Evolutionary conservation across 2,113 vertebrate genomes (phyloP).

Genomic region (Mesitornis unicolor): DNA sequence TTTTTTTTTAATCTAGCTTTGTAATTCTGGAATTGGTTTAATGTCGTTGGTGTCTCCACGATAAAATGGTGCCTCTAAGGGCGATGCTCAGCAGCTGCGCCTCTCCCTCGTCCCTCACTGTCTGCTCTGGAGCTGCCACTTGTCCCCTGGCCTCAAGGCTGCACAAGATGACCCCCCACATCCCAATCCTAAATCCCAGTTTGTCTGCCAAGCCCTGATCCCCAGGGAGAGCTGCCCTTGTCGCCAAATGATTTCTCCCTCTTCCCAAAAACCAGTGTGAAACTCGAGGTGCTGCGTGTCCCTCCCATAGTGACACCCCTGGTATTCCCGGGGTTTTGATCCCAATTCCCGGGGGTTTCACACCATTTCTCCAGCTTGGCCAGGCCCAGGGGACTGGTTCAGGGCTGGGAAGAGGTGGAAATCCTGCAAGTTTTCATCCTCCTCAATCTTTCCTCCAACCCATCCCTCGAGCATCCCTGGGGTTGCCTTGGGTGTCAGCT

Average conservation of each 20-base stretch:
- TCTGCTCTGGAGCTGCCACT: neutral
- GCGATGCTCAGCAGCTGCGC: fast-evolving
- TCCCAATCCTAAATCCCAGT: neutral
- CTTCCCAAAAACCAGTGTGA: neutral
- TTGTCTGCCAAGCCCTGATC: neutral
- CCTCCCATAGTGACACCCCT: neutral
- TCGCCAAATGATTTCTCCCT: too few species aligned
- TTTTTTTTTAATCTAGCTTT: neutral
- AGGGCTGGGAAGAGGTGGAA: neutral
- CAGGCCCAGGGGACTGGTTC: fast-evolving
- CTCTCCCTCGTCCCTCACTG: neutral
- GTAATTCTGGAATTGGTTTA: neutral
- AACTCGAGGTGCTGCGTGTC: neutral
- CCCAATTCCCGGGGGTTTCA: neutral
- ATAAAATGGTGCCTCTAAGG: neutral
- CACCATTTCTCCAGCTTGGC: neutral
- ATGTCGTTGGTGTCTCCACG: neutral
- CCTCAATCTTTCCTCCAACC: neutral
- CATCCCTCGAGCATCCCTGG: neutral
- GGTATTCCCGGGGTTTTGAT: neutral
- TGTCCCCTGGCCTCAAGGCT: neutral
- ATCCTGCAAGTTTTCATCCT: neutral
- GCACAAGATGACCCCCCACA: too few species aligned
- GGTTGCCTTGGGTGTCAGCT: fast-evolving
- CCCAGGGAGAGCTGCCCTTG: neutral